These are phyloP conservation scores for Penaeus monodon DNA, from an alignment of 2,888 invertebrate genomes.

Conservation along the genomic window DNA sequence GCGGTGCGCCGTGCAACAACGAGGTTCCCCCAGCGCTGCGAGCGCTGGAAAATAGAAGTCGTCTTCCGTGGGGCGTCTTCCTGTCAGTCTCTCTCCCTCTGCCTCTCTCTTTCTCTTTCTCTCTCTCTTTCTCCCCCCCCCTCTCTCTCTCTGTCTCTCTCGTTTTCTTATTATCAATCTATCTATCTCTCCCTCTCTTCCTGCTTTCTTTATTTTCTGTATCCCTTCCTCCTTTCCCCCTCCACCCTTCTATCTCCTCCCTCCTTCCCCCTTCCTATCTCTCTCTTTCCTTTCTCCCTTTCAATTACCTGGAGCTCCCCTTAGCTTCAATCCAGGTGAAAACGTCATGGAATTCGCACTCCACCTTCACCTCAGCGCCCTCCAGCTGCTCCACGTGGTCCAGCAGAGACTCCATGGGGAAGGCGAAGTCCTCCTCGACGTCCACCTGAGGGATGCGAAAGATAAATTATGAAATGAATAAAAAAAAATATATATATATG, in stretches of 20 bases:
- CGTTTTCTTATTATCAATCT: neutral
- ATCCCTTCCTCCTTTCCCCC: no score
- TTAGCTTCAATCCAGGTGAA: slow-evolving; percentile 31
- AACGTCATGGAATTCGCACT: slow-evolving; percentile 29
- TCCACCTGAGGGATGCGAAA: slow-evolving; percentile 28
- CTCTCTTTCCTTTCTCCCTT: neutral
- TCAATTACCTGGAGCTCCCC: slow-evolving; percentile 33
- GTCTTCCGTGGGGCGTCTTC: neutral
- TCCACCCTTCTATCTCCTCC: no score
- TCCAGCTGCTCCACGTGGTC: slow-evolving; percentile 29
- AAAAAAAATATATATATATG: no score
- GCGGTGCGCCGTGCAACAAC: no score
- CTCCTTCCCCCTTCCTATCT: neutral
- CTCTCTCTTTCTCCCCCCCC: no score
- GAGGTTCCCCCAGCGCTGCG: no score
- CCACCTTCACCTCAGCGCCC: slow-evolving; percentile 42
- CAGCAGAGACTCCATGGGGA: slow-evolving; percentile 45
- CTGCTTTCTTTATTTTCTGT: neutral
- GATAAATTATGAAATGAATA: neutral
- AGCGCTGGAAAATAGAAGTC: no score
- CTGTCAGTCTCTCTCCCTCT: slow-evolving; percentile 18
- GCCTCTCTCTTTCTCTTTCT: neutral
- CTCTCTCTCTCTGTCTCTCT: no score
- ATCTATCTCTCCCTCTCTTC: neutral
- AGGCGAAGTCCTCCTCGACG: slow-evolving; percentile 33